Conservation (phyloP, 2,888 invertebrate species). For the Pilophorus perplexus region DNA sequence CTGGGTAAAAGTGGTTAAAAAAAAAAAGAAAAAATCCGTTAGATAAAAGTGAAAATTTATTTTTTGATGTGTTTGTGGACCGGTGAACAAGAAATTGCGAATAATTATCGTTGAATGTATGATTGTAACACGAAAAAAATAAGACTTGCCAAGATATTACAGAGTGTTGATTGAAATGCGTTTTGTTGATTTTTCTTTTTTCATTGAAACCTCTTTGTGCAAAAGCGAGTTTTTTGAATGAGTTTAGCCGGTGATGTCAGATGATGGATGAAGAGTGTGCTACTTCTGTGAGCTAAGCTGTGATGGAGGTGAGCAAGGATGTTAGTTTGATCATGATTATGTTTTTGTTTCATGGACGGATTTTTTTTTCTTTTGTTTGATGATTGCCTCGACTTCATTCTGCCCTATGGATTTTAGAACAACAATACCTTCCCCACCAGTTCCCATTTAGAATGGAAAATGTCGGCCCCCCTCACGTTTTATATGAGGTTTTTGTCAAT, state of each 20-base stretch:
- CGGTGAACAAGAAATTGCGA: constrained; percentile 5
- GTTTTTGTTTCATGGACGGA: too few relatives aligned
- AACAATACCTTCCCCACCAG: too few relatives aligned
- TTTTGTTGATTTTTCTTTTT: constrained; percentile 25
- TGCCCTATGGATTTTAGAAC: background rate
- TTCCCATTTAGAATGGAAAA: background rate
- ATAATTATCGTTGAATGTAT: constrained; percentile 23
- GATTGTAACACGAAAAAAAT: constrained; percentile 28
- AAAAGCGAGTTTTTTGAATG: constrained; percentile 6
- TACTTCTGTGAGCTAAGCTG: constrained; percentile 35
- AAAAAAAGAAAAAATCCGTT: background rate
- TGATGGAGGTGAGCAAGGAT: constrained; percentile 34
- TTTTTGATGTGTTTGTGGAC: constrained; percentile 9
- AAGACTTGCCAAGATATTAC: constrained; percentile 24
- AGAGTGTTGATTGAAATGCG: constrained; percentile 32
- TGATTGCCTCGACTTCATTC: constrained; percentile 6
- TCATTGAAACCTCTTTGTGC: constrained; percentile 25
- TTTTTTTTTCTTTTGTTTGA: background rate
- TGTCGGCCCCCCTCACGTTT: background rate
- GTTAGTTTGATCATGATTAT: constrained; percentile 19
- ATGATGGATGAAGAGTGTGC: constrained; percentile 36
- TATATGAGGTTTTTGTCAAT: too few relatives aligned
- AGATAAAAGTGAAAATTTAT: background rate
- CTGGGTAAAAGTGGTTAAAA: too few relatives aligned
- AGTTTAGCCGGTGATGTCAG: constrained; percentile 20